Conservation (phyloP, 2,888 invertebrate species). For the Tigriopus californicus region DNA sequence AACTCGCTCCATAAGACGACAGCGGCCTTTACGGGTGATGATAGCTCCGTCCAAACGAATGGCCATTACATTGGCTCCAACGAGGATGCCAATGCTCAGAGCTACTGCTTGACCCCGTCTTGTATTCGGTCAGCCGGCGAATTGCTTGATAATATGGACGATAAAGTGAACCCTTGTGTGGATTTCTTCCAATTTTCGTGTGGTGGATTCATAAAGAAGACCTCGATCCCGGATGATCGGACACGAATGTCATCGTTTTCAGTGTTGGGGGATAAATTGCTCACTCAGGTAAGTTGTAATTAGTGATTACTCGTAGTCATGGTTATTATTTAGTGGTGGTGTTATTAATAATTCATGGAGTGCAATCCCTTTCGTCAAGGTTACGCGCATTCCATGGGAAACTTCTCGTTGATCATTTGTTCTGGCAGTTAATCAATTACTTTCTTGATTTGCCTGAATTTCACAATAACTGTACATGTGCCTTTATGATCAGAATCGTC, state of each 20-base stretch:
- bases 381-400: too few species aligned
- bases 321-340: too few species aligned
- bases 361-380: too few species aligned
- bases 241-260: constrained; percentile 50
- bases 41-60: not conserved
- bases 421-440: too few species aligned
- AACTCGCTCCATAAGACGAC: not conserved
- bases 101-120: constrained; percentile 13
- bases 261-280: constrained; percentile 47
- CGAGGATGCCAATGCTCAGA: not conserved
- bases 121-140: constrained; percentile 15
- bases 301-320: too few species aligned
- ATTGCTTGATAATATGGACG: constrained; percentile 9
- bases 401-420: too few species aligned
- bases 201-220: constrained; percentile 49
- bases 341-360: too few species aligned
- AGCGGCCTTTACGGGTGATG: constrained; percentile 16
- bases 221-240: constrained; percentile 60
- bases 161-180: constrained; percentile 49
- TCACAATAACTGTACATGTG: too few species aligned
- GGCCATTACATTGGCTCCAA: constrained; percentile 3
- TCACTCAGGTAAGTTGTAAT: not conserved
- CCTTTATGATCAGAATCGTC: too few species aligned
- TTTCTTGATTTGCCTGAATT: too few species aligned
- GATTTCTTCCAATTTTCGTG: constrained; percentile 65